phyloP scores from a whole-genome alignment of 2,797 vertebrate genomes.

The Balearica regulorum region DNA sequence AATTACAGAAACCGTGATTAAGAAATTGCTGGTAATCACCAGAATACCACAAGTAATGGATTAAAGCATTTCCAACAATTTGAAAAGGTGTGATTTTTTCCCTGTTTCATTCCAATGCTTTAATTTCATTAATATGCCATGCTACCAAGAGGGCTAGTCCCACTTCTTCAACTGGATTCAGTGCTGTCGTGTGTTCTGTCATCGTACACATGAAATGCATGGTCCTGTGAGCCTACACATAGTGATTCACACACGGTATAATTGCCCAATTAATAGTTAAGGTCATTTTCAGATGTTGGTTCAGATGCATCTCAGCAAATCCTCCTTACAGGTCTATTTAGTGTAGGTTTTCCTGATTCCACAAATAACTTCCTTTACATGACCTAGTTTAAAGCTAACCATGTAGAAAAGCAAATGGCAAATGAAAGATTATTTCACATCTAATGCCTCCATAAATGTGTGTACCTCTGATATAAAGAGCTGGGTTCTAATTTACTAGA shows the following conservation, averaged over 20 bases:
- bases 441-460: slow-evolving; percentile 57
- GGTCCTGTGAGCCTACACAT: not conserved
- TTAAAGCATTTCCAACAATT: slow-evolving; percentile 2
- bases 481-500: slow-evolving; percentile 67
- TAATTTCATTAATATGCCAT: not conserved
- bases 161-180: not conserved
- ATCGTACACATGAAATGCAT: not conserved
- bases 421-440: slow-evolving; percentile 53
- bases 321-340: not conserved
- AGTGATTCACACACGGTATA: not conserved
- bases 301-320: not conserved
- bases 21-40: slow-evolving; percentile 24
- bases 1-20: slow-evolving; percentile 40
- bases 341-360: not conserved
- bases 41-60: not conserved
- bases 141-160: not conserved
- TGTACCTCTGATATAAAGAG: slow-evolving; percentile 49
- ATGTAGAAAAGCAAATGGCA: slow-evolving; percentile 49
- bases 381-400: not conserved
- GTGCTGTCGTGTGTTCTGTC: not conserved
- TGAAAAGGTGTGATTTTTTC: not conserved
- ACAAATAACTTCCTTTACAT: slow-evolving; percentile 38
- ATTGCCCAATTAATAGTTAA: not conserved
- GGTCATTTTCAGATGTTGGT: not conserved
- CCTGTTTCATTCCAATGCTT: not conserved